Evolutionary conservation across 1,140 invertebrate species (phyloP).

Genomic region (Drosophila nasuta): DNA sequence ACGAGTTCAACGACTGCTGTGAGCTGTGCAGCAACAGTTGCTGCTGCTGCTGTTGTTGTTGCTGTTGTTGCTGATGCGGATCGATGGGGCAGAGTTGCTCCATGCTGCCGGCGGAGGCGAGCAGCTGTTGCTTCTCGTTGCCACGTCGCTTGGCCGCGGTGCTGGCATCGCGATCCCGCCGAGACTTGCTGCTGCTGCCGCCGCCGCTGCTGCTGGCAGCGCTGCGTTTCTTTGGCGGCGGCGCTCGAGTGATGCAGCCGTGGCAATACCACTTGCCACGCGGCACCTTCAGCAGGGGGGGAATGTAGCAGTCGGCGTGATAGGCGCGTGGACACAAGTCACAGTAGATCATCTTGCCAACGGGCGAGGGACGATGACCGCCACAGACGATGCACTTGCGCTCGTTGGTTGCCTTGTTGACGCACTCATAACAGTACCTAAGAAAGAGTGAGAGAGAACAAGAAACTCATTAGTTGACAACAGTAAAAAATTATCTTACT

Average conservation of each 20-base stretch:
- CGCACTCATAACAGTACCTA: conserved; percentile 97
- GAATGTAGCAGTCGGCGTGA: conserved; percentile 96
- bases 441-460: conserved; percentile 35
- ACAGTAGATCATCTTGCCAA: conserved; percentile 92
- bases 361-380: conserved; percentile 87
- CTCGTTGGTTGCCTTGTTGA: conserved; percentile 97
- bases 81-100: conserved; percentile 52
- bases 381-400: conserved; percentile 96
- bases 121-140: conserved; percentile 45
- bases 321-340: conserved; percentile 95
- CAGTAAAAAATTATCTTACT: no score
- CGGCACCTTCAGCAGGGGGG: conserved; percentile 93
- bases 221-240: conserved; percentile 87
- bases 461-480: neutral
- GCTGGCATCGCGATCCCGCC: conserved; percentile 68
- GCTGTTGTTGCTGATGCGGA: conserved; percentile 52
- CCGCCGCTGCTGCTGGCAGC: conserved; percentile 53
- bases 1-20: conserved; percentile 84
- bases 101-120: conserved; percentile 40
- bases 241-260: conserved; percentile 92
- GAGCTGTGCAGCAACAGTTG: conserved; percentile 75
- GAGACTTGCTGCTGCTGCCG: conserved; percentile 69
- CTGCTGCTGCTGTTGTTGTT: conserved; percentile 61
- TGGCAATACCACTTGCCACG: conserved; percentile 95
- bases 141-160: conserved; percentile 68